phyloP scores from a whole-genome alignment of 2,113 vertebrate species.

The Solea senegalensis region DNA sequence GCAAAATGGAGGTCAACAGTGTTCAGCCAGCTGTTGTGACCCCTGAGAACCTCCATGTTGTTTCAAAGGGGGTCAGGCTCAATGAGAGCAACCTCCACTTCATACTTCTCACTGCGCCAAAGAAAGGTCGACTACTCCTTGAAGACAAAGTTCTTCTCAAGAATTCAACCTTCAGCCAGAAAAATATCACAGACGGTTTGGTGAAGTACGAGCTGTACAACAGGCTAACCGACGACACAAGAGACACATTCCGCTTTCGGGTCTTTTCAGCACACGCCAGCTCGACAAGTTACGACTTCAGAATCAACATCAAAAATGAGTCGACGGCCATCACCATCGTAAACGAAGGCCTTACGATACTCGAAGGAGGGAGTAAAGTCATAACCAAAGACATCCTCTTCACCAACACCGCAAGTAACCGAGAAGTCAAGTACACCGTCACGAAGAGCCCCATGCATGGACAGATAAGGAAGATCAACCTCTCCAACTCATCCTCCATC shows the following conservation, averaged over 20 bases:
- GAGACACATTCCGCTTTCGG: slow-evolving; percentile 85
- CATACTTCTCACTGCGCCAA: slow-evolving; percentile 82
- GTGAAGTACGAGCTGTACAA: slow-evolving; percentile 82
- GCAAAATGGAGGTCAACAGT: slow-evolving; percentile 80
- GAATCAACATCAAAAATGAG: slow-evolving; percentile 82
- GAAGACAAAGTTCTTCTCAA: slow-evolving; percentile 75
- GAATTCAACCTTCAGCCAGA: slow-evolving; percentile 87
- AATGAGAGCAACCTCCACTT: slow-evolving; percentile 81
- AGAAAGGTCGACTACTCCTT: slow-evolving; percentile 83
- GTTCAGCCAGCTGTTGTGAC: slow-evolving; percentile 73
- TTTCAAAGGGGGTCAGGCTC: slow-evolving; percentile 76
- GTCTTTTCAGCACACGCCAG: slow-evolving; percentile 81
- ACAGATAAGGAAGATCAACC: slow-evolving; percentile 77
- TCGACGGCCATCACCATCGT: slow-evolving; percentile 73
- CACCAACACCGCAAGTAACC: slow-evolving; percentile 75
- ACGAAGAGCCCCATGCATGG: slow-evolving; percentile 83
- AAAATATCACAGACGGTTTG: slow-evolving; percentile 80
- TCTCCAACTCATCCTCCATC: slow-evolving; percentile 74
- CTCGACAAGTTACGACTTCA: slow-evolving; percentile 82
- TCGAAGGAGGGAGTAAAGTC: slow-evolving; percentile 87
- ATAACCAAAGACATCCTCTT: slow-evolving; percentile 85
- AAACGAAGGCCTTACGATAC: slow-evolving; percentile 85
- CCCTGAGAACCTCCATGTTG: slow-evolving; percentile 80
- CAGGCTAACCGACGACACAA: slow-evolving; percentile 64
- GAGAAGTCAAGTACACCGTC: slow-evolving; percentile 81